Evolutionary conservation across 2,113 vertebrate genomes (phyloP).

Genomic region (Amphiprion ocellaris): DNA sequence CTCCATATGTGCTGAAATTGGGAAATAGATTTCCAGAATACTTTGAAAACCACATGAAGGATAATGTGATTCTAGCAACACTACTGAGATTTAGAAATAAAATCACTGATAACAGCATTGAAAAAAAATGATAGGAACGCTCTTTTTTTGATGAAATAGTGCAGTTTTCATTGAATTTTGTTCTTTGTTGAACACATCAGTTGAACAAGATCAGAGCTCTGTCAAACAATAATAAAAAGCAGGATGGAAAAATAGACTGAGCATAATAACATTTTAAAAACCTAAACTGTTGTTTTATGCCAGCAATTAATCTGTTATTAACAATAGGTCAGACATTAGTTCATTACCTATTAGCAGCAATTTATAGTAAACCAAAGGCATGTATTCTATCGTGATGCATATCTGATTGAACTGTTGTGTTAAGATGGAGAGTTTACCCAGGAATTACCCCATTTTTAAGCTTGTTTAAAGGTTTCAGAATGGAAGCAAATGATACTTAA

Average conservation of each 20-base stretch:
- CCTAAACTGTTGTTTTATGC: constrained; percentile 19
- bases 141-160: constrained; percentile 71
- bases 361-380: constrained; percentile 48
- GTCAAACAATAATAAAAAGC: constrained; percentile 49
- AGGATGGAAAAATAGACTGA: constrained; percentile 16
- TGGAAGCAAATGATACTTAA: constrained; percentile 21
- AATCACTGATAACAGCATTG: constrained; percentile 58
- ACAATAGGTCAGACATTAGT: constrained; percentile 38
- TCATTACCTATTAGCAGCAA: constrained; percentile 47
- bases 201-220: constrained; percentile 83
- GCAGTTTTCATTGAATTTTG: constrained; percentile 76
- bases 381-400: constrained; percentile 36
- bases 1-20: constrained; percentile 79
- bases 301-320: constrained; percentile 33
- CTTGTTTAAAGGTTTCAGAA: constrained; percentile 14
- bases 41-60: constrained; percentile 76
- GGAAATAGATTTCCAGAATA: constrained; percentile 80
- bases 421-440: constrained; percentile 32
- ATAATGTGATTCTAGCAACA: constrained; percentile 71
- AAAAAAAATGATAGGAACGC: constrained; percentile 55
- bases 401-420: constrained; percentile 46
- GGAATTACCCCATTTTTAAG: constrained; percentile 17
- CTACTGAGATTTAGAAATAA: constrained; percentile 64
- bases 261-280: constrained; percentile 19
- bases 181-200: constrained; percentile 68